phyloP scores from a whole-genome alignment of 2,113 vertebrate species.

The Istiophorus platypterus region DNA sequence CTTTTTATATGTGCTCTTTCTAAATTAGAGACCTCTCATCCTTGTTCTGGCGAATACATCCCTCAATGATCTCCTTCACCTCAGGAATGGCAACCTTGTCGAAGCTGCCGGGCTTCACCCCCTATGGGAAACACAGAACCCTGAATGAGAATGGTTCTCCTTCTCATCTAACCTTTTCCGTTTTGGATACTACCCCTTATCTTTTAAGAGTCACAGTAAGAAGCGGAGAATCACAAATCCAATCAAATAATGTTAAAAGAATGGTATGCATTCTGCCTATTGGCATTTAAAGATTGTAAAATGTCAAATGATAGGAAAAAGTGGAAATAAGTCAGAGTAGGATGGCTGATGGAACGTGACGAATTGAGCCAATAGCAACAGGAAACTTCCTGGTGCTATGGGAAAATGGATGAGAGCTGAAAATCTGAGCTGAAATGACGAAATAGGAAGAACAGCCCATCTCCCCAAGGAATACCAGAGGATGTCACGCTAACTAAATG shows the following conservation, averaged over 20 bases:
- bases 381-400: slow-evolving; percentile 36
- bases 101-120: slow-evolving; percentile 98
- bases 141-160: slow-evolving; percentile 65
- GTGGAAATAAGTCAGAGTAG: not conserved
- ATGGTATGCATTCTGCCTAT: not conserved
- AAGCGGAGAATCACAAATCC: not conserved
- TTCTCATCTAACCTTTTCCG: not conserved
- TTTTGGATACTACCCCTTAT: slow-evolving; percentile 13
- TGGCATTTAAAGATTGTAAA: slow-evolving; percentile 2
- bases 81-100: slow-evolving; percentile 99
- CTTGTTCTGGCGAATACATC: slow-evolving; percentile 98
- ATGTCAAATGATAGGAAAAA: slow-evolving; percentile 14
- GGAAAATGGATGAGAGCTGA: slow-evolving; percentile 32
- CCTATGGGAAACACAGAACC: slow-evolving; percentile 86
- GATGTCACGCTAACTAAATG: slow-evolving; percentile 35
- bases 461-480: slow-evolving; percentile 24
- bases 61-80: slow-evolving; percentile 99
- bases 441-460: slow-evolving; percentile 23
- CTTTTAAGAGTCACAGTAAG: not conserved
- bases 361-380: slow-evolving; percentile 24
- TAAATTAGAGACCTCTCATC: slow-evolving; percentile 90
- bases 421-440: slow-evolving; percentile 31
- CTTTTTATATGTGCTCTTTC: not conserved
- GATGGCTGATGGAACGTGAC: not conserved
- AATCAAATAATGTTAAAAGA: not conserved